Conservation (phyloP, 2,888 invertebrate species). For the Apamea anceps region DNA sequence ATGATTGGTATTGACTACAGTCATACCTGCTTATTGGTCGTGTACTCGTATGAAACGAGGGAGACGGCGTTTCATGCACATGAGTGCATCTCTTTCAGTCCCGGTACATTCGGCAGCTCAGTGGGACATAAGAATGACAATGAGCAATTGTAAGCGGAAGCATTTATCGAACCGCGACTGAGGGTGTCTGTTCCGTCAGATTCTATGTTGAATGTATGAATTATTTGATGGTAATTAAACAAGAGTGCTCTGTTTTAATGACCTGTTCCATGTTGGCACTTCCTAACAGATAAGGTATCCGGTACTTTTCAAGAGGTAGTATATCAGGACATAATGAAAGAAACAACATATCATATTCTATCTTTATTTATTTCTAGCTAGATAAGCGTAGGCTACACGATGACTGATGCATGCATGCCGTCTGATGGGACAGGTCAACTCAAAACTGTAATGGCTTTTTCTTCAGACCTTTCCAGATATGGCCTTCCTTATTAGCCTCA, state of each 20-base stretch:
- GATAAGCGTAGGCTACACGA: too few relatives aligned
- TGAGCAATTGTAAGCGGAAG: constrained; percentile 71
- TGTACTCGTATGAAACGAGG: constrained; percentile 53
- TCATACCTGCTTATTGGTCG: constrained; percentile 37
- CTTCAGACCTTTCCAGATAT: too few relatives aligned
- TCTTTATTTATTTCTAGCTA: background rate
- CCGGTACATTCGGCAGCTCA: constrained; percentile 51
- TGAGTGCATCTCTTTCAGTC: constrained; percentile 62
- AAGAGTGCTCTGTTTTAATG: background rate
- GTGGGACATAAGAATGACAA: constrained; percentile 65
- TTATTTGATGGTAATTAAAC: constrained; percentile 43
- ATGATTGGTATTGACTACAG: constrained; percentile 46
- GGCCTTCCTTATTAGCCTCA: too few relatives aligned
- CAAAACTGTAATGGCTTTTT: too few relatives aligned
- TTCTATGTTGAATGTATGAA: constrained; percentile 38
- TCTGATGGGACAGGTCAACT: too few relatives aligned
- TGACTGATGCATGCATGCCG: too few relatives aligned
- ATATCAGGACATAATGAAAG: background rate
- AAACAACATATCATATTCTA: background rate
- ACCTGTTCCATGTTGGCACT: background rate
- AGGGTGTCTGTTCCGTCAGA: constrained; percentile 43
- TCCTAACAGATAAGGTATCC: background rate
- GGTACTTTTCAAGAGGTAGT: background rate
- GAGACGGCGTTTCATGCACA: constrained; percentile 53
- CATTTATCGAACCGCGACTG: constrained; percentile 60